These are phyloP conservation scores for Drosophila littoralis DNA, from an alignment of 1,140 invertebrate genomes.

Conservation along the genomic window DNA sequence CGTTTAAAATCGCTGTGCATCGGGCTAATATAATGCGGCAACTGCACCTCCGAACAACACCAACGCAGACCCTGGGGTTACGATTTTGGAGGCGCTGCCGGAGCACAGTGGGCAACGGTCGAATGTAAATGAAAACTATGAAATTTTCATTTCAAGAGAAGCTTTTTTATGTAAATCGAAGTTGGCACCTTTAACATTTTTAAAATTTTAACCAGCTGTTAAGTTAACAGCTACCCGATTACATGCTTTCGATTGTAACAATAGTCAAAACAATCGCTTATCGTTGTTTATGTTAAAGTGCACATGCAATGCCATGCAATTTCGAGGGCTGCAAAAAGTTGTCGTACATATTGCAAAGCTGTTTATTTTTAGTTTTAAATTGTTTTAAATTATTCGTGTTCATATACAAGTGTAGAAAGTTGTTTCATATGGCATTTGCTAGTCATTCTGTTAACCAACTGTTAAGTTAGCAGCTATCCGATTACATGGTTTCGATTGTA, in stretches of 20 bases:
- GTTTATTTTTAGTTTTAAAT: too few relatives aligned
- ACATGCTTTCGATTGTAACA: background rate
- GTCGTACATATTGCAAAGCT: too few relatives aligned
- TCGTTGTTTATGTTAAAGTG: too few relatives aligned
- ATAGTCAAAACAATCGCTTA: too few relatives aligned
- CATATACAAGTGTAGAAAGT: too few relatives aligned
- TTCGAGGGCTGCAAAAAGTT: too few relatives aligned
- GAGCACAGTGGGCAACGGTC: constrained; percentile 31
- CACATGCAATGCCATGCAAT: too few relatives aligned
- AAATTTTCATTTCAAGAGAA: background rate
- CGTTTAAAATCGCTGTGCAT: constrained; percentile 68
- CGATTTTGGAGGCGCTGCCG: constrained; percentile 49
- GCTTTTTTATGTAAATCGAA: too few relatives aligned
- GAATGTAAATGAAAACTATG: constrained; percentile 10
- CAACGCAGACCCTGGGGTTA: constrained; percentile 71
- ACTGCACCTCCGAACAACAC: constrained; percentile 58
- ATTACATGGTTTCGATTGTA: background rate
- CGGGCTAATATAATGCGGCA: constrained; percentile 43
- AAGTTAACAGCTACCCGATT: background rate
- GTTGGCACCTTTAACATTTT: too few relatives aligned
- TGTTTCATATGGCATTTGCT: too few relatives aligned
- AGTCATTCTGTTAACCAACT: background rate
- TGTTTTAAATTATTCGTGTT: too few relatives aligned
- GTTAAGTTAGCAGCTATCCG: background rate
- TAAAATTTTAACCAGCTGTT: background rate